These are phyloP conservation scores for Balearica regulorum DNA, from an alignment of 2,797 vertebrate species.

Conservation along the genomic window DNA sequence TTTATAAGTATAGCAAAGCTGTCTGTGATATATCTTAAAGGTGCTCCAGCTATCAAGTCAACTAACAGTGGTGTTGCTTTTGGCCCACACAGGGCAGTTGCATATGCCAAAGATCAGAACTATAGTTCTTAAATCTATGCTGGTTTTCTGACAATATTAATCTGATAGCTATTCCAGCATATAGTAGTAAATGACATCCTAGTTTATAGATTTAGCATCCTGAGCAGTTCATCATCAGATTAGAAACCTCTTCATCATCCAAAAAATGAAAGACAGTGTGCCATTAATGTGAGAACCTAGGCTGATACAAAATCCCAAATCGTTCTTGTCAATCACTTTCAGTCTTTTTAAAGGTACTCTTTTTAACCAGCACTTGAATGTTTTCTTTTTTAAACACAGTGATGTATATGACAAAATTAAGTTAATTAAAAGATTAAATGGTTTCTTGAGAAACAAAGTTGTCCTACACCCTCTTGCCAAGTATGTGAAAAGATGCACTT, in stretches of 20 bases:
- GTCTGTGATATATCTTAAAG: not conserved
- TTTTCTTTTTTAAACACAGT: not conserved
- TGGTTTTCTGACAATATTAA: not conserved
- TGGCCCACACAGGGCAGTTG: not conserved
- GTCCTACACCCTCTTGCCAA: not conserved
- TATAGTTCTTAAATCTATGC: not conserved
- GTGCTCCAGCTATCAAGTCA: not conserved
- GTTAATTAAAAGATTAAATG: not conserved
- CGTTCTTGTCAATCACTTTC: not conserved
- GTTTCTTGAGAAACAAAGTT: not conserved
- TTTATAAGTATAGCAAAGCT: not conserved
- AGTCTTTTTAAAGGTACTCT: not conserved
- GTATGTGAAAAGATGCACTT: not conserved
- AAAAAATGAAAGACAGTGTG: not conserved
- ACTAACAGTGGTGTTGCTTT: not conserved
- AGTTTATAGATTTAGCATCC: not conserved
- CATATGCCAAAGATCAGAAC: not conserved
- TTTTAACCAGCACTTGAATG: not conserved
- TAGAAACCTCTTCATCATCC: not conserved
- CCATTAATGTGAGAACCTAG: not conserved
- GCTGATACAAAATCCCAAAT: not conserved
- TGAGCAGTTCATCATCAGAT: not conserved
- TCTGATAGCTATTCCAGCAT: not conserved
- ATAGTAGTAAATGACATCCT: not conserved
- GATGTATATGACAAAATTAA: not conserved